Evolutionary conservation across 2,113 vertebrate species (phyloP), one percentile per base, ranked within the genome.

Genomic region (Pachypanchax playfairii): DNA sequence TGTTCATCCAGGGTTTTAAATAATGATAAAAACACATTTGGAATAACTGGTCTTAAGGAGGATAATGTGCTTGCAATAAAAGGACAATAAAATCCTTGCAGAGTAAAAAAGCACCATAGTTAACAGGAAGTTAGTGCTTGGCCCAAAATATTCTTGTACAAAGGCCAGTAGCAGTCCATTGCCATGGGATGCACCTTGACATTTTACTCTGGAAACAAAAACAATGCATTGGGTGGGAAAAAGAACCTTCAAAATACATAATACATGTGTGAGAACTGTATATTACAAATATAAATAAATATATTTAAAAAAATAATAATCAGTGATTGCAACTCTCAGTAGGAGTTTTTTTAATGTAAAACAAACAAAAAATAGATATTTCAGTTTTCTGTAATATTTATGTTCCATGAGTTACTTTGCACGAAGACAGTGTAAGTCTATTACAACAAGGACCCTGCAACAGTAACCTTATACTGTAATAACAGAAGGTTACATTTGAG

Each of bases 21-120:
- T 22, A 25, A 25, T 6, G 25, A 17, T 9, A 38, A 22, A 17
- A 39, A 65, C 47, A 65, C 28, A 62, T 72, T 46, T 70, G 29
- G 20, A 47, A 70, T 63, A 80, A 31, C 61, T 53, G 31, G 15
- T 42, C 10, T n/a, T 31, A 36, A 62, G 57, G 48, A 54, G 11
- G 7, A 48, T 20, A 22, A 38, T n/a, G 21, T 20, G 17, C 31
- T 41, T 41, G 33, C 9, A 28, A 8, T 29, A 21, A 28, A 11
- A 29, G 41, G n/a, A 6, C 26, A 9, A 26, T 12, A 14, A 24
- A n/a, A 25, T 24, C 13, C 35, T 39, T 33, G 9, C 18, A 14
- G 29, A 41, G 35, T 55, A 8, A 38, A 11, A 14, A 20, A 28
- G 18, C 21, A 24, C 6, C 10, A 3, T 6, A 33, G 39, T 15